Evolutionary conservation across 1,140 invertebrate species (phyloP).

Genomic region (Drosophila yakuba): DNA sequence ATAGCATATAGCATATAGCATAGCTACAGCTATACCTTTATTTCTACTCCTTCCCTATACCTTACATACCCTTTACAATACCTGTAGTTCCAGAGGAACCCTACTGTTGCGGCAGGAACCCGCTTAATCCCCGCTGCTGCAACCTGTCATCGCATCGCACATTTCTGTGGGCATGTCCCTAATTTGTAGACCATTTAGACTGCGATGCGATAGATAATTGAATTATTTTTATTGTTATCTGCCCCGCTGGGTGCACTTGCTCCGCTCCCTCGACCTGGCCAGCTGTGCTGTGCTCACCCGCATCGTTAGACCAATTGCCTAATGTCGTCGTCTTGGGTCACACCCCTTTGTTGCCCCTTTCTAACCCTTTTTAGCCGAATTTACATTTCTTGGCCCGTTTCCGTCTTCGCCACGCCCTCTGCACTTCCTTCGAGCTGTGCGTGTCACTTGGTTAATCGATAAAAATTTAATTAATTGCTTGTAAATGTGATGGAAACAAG

Average conservation of each 20-base stretch:
- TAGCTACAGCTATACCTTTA: background rate
- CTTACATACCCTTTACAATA: background rate
- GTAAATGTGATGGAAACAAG: conserved; percentile 61
- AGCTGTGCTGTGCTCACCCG: conserved; percentile 73
- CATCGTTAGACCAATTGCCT: conserved; percentile 78
- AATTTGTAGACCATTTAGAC: conserved; percentile 76
- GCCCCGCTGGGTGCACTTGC: conserved; percentile 64
- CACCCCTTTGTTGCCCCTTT: conserved; percentile 33
- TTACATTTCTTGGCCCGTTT: conserved; percentile 54
- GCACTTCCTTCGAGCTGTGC: conserved; percentile 7
- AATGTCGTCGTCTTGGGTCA: conserved; percentile 54
- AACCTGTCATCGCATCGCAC: conserved; percentile 67
- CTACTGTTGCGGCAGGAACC: conserved; percentile 42
- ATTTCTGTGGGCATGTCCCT: conserved; percentile 72
- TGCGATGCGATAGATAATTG: conserved; percentile 69
- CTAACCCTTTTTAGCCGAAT: conserved; percentile 19
- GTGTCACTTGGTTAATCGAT: conserved; percentile 73
- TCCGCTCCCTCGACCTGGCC: conserved; percentile 4
- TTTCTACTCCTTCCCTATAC: background rate
- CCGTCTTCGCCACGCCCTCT: conserved; percentile 26
- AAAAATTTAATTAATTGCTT: conserved; percentile 75
- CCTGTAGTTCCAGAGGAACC: conserved; percentile 19
- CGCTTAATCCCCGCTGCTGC: conserved; percentile 52
- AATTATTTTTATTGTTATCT: conserved; percentile 76
- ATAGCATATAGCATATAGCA: background rate